A percentile compares a stretch with the other conserved stretches of the same genome.
Evolutionary conservation across 2,113 vertebrate genomes (phyloP).

Genomic region (Takifugu flavidus): DNA sequence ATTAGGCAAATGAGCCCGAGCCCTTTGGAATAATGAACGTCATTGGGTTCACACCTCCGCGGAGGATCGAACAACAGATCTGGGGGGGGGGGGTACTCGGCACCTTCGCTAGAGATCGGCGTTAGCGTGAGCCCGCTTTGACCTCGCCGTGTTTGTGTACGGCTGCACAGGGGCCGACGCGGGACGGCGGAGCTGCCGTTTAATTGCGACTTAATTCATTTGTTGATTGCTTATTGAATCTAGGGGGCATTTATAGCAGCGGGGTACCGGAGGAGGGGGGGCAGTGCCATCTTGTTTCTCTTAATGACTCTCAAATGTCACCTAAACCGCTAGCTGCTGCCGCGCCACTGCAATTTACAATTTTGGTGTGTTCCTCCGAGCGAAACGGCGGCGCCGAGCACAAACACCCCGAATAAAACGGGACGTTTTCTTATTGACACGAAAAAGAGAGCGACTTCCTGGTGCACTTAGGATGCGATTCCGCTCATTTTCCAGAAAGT

Average conservation of each 20-base stretch:
- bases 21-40: slow-evolving; percentile 83
- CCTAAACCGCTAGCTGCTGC: background rate
- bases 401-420: no score
- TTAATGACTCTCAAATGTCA: slow-evolving; percentile 27
- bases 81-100: slow-evolving; percentile 44
- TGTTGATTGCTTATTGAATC: slow-evolving; percentile 49
- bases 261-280: background rate
- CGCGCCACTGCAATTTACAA: background rate
- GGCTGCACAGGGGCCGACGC: slow-evolving; percentile 52
- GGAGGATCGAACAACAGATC: slow-evolving; percentile 60
- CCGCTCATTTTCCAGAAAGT: no score
- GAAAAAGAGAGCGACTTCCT: no score
- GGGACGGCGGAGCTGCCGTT: slow-evolving; percentile 5
- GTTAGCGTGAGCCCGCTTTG: slow-evolving; percentile 73
- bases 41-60: slow-evolving; percentile 71
- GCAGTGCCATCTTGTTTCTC: slow-evolving; percentile 11
- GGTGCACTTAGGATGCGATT: no score
- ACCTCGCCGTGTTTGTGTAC: slow-evolving; percentile 61
- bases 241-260: slow-evolving; percentile 10
- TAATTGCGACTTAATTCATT: slow-evolving; percentile 54
- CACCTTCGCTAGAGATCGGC: slow-evolving; percentile 70
- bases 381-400: background rate
- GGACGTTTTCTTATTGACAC: no score
- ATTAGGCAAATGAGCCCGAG: slow-evolving; percentile 85
- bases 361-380: background rate